phyloP scores from a whole-genome alignment of 2,888 invertebrate genomes.

The Amaurobius ferox region DNA sequence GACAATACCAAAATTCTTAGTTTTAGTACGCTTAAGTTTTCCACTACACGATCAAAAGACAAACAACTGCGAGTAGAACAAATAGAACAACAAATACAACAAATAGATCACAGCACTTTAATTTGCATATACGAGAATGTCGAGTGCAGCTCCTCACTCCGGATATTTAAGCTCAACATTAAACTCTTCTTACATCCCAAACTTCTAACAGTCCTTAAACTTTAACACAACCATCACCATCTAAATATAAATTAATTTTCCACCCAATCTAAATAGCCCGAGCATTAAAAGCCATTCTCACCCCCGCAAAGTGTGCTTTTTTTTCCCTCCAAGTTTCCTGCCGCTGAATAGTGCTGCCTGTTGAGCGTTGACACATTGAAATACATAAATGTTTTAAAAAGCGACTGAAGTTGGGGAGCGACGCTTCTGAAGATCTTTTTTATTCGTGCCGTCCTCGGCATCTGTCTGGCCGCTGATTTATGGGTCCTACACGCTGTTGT shows the following conservation, averaged over 20 bases:
- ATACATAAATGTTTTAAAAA: constrained; percentile 24
- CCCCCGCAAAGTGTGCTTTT: background rate
- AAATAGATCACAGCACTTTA: no score
- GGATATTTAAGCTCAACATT: no score
- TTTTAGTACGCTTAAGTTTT: no score
- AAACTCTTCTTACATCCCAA: no score
- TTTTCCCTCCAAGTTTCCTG: background rate
- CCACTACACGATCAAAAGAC: no score
- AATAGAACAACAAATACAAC: no score
- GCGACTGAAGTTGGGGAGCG: background rate
- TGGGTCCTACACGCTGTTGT: background rate
- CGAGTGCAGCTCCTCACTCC: no score
- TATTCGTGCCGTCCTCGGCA: background rate
- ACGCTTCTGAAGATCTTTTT: background rate
- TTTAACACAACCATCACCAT: no score
- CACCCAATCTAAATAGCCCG: constrained; percentile 13
- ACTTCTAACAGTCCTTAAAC: no score
- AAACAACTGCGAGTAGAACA: no score
- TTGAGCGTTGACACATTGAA: constrained; percentile 26
- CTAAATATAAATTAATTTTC: constrained; percentile 24
- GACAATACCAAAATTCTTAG: no score
- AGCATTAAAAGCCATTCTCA: constrained; percentile 25
- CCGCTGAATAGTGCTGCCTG: background rate
- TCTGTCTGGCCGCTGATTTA: constrained; percentile 18
- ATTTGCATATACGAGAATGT: no score